Evolutionary conservation across 2,113 vertebrate genomes (phyloP).

Genomic region (Calonectris borealis): DNA sequence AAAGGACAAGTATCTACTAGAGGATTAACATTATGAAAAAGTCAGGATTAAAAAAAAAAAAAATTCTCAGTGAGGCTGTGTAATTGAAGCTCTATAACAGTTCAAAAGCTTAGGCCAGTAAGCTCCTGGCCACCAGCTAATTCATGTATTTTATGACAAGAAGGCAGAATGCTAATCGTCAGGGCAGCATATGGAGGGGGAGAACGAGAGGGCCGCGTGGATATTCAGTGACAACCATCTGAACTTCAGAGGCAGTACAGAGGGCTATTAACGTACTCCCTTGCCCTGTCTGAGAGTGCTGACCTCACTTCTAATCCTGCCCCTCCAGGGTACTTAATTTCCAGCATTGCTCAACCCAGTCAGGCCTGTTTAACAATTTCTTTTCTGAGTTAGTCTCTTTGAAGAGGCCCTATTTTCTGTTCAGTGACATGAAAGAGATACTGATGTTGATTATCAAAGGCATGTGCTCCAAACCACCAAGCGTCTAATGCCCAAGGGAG

Average conservation of each 20-base stretch:
- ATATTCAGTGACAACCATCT: constrained; percentile 13
- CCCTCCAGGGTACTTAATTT: constrained; percentile 66
- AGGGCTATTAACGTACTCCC: constrained; percentile 36
- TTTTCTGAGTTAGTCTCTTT: constrained; percentile 73
- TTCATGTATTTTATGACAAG: constrained; percentile 25
- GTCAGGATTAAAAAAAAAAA: constrained; percentile 49
- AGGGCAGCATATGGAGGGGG: not conserved
- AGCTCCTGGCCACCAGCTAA: constrained; percentile 9
- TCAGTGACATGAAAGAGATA: constrained; percentile 80
- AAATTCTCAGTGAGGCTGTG: not conserved
- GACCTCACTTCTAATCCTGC: constrained; percentile 64
- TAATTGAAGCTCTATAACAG: constrained; percentile 5
- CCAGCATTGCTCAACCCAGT: constrained; percentile 41
- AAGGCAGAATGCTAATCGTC: constrained; percentile 10
- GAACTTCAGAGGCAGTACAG: constrained; percentile 16
- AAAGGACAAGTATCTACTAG: constrained; percentile 59
- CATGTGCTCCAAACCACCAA: constrained; percentile 59
- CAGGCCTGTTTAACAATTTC: constrained; percentile 69
- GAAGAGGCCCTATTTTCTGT: constrained; percentile 70
- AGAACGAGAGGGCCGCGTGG: not conserved
- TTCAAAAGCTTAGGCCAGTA: constrained; percentile 34
- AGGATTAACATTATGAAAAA: constrained; percentile 59
- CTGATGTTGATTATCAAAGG: constrained; percentile 78
- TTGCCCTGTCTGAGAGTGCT: constrained; percentile 17
- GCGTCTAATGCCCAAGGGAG: constrained; percentile 61